Evolutionary conservation across 1,140 invertebrate genomes (phyloP).

Genomic region (Octopus sinensis): DNA sequence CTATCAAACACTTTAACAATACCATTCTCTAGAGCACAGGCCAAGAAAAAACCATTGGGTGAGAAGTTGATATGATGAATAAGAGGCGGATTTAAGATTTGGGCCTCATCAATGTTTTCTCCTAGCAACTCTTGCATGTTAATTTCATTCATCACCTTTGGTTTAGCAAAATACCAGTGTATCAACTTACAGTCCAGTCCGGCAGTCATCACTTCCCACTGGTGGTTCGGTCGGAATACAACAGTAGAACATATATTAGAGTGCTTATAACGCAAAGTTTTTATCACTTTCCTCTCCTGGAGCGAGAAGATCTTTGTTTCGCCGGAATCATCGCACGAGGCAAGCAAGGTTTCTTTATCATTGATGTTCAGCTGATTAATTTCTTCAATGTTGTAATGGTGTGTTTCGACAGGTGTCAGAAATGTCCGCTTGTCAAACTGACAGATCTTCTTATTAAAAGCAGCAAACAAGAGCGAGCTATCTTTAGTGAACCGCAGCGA

Average conservation of each 20-base stretch:
- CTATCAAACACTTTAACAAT: slow-evolving; percentile 43
- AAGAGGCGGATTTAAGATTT: slow-evolving; percentile 52
- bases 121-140: slow-evolving; percentile 51
- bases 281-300: slow-evolving; percentile 42
- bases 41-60: slow-evolving; percentile 39
- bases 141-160: slow-evolving; percentile 44
- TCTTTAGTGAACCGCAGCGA: slow-evolving; percentile 39
- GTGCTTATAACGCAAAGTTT: slow-evolving; percentile 49
- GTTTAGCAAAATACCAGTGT: slow-evolving; percentile 51
- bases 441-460: slow-evolving; percentile 38
- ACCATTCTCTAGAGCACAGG: slow-evolving; percentile 50
- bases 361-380: slow-evolving; percentile 47
- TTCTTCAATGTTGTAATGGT: slow-evolving; percentile 45
- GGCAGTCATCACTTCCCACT: slow-evolving; percentile 47
- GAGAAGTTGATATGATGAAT: slow-evolving; percentile 43
- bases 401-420: slow-evolving; percentile 30
- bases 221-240: slow-evolving; percentile 40
- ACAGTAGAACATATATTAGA: slow-evolving; percentile 52
- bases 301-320: slow-evolving; percentile 48
- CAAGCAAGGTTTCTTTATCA: slow-evolving; percentile 46
- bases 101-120: slow-evolving; percentile 32
- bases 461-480: slow-evolving; percentile 43
- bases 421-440: slow-evolving; percentile 35
- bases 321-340: slow-evolving; percentile 50
- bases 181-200: slow-evolving; percentile 50